A percentile compares a stretch with the other conserved stretches of the same genome.
These are phyloP conservation scores for Amphimallon solstitiale DNA, from an alignment of 2,888 invertebrate species.

Conservation along the genomic window DNA sequence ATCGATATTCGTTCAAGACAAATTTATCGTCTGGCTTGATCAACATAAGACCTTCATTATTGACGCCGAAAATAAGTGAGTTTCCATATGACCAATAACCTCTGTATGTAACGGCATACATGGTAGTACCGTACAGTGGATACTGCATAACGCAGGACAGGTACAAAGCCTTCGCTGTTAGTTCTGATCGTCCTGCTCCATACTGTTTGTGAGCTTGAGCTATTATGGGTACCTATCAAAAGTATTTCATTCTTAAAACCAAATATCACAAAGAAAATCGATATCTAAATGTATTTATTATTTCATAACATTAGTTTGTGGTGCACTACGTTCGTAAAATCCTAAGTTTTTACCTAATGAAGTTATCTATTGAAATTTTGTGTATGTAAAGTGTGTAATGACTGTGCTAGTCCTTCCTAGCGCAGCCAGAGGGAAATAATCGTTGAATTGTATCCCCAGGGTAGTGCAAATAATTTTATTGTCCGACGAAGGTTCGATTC, in stretches of 20 bases:
- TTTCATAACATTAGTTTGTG: no score
- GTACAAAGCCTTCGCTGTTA: constrained; percentile 93
- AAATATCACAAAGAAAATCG: not conserved
- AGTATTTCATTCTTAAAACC: not conserved
- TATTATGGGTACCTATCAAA: constrained; percentile 77
- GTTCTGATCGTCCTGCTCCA: constrained; percentile 89
- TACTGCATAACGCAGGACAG: constrained; percentile 97
- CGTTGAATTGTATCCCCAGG: no score
- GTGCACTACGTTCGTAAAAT: no score
- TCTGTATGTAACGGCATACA: constrained; percentile 84
- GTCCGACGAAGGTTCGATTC: no score
- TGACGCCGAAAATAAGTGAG: constrained; percentile 82
- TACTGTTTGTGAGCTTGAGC: constrained; percentile 91
- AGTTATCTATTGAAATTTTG: no score
- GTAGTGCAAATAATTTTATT: no score
- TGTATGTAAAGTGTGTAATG: no score
- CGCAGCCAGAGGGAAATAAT: no score
- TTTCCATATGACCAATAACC: constrained; percentile 93
- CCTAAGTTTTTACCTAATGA: no score
- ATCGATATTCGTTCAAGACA: constrained; percentile 90
- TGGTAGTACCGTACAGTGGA: constrained; percentile 72
- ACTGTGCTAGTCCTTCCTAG: no score
- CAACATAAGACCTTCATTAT: constrained; percentile 89
- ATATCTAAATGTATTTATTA: not conserved
- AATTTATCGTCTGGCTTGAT: constrained; percentile 93